These are phyloP conservation scores for Pogonocichla stellata DNA, from an alignment of 2,113 vertebrate genomes.

Conservation along the genomic window DNA sequence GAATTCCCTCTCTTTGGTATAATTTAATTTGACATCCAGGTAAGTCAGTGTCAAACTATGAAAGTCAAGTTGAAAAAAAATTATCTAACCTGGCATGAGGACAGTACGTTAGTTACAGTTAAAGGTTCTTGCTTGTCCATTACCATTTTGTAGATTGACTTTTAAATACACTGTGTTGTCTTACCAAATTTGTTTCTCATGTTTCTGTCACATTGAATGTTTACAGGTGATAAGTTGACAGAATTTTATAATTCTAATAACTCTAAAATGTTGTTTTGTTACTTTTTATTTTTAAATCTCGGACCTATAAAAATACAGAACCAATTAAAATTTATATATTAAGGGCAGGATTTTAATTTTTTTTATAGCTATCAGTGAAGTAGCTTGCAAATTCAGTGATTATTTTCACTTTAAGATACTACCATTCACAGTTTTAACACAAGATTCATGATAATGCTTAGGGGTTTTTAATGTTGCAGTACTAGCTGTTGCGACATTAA, in stretches of 20 bases:
- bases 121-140: slow-evolving; percentile 8
- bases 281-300: not conserved
- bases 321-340: not conserved
- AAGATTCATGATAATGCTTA: not conserved
- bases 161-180: not conserved
- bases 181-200: not conserved
- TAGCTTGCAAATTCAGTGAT: accelerated
- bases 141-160: slow-evolving; percentile 16
- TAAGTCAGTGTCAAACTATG: slow-evolving; percentile 33
- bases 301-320: not conserved
- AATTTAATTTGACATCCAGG: slow-evolving; percentile 35
- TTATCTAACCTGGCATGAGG: slow-evolving; percentile 2
- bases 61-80: not conserved
- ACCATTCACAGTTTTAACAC: not conserved
- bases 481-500: not conserved
- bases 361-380: not conserved
- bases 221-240: not conserved
- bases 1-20: not conserved
- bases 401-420: not conserved
- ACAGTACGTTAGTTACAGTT: not conserved
- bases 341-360: not conserved
- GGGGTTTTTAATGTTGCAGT: not conserved
- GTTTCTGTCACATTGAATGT: not conserved
- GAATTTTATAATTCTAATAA: not conserved
- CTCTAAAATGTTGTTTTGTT: not conserved